Evolutionary conservation across 2,113 vertebrate species (phyloP).

Genomic region (Calyptommatus sinebrachiatus): DNA sequence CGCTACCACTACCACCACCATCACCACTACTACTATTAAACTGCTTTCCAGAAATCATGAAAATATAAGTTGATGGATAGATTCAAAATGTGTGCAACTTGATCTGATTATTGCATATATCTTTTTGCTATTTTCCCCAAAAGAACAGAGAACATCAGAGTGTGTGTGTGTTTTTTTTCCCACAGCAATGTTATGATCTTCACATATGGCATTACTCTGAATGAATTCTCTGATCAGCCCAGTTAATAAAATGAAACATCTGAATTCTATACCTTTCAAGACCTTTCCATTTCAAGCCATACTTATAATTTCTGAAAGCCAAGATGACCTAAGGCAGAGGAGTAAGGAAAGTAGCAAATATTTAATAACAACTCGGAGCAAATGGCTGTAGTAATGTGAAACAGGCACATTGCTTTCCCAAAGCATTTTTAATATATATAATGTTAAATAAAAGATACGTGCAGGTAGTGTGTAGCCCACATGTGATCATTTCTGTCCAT

Average conservation of each 20-base stretch:
- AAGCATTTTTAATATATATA: neutral
- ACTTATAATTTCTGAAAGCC: constrained; percentile 21
- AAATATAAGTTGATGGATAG: too few relatives aligned
- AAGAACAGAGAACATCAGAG: too few relatives aligned
- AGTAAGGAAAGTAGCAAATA: neutral
- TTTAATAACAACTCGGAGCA: constrained; percentile 15
- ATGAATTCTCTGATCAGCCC: neutral
- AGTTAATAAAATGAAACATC: neutral
- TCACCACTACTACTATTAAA: too few relatives aligned
- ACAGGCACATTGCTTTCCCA: neutral
- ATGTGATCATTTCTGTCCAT: neutral
- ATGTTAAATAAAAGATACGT: constrained; percentile 3
- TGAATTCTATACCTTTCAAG: neutral
- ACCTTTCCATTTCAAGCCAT: constrained; percentile 6
- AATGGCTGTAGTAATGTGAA: constrained; percentile 15
- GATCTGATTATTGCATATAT: too few relatives aligned
- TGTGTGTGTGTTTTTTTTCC: too few relatives aligned
- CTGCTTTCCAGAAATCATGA: too few relatives aligned
- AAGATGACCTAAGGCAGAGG: neutral
- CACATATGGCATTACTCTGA: too few relatives aligned
- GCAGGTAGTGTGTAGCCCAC: neutral
- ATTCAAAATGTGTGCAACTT: too few relatives aligned
- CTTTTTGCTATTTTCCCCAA: too few relatives aligned
- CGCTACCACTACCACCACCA: too few relatives aligned
- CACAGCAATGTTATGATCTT: too few relatives aligned